Evolutionary conservation across 2,797 vertebrate genomes (phyloP).

Genomic region (Diplodus sargus): DNA sequence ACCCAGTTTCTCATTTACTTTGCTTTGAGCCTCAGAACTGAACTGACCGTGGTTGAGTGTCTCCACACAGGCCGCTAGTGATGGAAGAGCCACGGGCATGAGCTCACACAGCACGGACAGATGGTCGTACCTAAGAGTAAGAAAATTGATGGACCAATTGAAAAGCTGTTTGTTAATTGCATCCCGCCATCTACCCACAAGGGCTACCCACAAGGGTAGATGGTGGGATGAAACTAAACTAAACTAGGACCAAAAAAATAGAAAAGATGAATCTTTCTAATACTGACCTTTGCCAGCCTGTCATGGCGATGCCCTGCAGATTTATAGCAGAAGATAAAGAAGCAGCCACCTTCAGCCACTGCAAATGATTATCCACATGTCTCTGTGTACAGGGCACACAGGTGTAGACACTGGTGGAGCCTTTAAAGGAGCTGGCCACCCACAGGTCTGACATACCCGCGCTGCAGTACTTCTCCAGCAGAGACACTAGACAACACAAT

Average conservation of each 20-base stretch:
- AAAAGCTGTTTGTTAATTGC: neutral
- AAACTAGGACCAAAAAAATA: neutral
- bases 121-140: constrained; percentile 82
- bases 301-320: constrained; percentile 91
- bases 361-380: constrained; percentile 92
- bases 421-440: constrained; percentile 97
- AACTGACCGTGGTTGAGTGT: constrained; percentile 86
- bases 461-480: constrained; percentile 89
- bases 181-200: too few relatives aligned
- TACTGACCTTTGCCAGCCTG: constrained; percentile 95
- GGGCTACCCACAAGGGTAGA: too few relatives aligned
- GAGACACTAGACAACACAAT: constrained; percentile 81
- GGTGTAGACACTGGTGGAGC: constrained; percentile 90
- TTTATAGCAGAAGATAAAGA: constrained; percentile 64
- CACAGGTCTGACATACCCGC: constrained; percentile 90
- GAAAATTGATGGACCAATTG: neutral
- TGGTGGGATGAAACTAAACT: too few relatives aligned
- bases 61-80: constrained; percentile 92
- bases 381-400: constrained; percentile 88
- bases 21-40: constrained; percentile 62
- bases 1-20: constrained; percentile 60
- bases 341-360: constrained; percentile 91
- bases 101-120: constrained; percentile 96
- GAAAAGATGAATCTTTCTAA: neutral
- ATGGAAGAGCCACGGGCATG: constrained; percentile 92